Conservation (phyloP, 2,797 vertebrate genomes). For the Sebastolobus altivelis region DNA sequence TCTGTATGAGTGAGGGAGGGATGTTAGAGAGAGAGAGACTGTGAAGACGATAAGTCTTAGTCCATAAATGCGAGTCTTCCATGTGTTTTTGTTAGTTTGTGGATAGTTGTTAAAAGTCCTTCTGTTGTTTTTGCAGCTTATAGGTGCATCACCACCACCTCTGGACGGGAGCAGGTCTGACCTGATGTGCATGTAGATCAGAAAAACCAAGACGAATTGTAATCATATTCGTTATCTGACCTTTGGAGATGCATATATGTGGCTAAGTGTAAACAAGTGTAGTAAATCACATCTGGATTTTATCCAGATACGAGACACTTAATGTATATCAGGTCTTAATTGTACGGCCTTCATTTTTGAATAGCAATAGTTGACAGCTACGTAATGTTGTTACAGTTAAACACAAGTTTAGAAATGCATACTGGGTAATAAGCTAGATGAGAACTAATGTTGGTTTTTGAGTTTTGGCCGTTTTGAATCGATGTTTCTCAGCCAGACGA, state of each 20-base stretch:
- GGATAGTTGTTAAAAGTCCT: background rate
- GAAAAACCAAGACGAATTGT: background rate
- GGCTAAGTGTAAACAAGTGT: background rate
- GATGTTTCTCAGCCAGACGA: slow-evolving; percentile 6
- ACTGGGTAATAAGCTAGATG: background rate
- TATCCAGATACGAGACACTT: background rate
- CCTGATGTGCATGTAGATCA: background rate
- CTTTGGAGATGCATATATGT: background rate
- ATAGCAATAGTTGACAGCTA: background rate
- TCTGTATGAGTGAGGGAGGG: no score
- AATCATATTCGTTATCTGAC: background rate
- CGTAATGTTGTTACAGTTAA: background rate
- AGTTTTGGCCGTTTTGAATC: slow-evolving; percentile 26
- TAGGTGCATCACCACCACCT: background rate
- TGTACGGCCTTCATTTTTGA: background rate
- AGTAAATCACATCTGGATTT: background rate
- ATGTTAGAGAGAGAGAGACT: background rate
- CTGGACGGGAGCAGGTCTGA: background rate
- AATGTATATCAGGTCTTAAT: background rate
- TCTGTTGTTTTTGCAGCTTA: background rate
- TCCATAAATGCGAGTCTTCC: background rate
- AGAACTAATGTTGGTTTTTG: background rate
- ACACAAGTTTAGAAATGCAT: no score
- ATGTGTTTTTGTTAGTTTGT: background rate
- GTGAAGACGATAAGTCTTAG: background rate